Base-by-base conservation (phyloP, 2,888 invertebrate species). In the Phortica okadai region DNA sequence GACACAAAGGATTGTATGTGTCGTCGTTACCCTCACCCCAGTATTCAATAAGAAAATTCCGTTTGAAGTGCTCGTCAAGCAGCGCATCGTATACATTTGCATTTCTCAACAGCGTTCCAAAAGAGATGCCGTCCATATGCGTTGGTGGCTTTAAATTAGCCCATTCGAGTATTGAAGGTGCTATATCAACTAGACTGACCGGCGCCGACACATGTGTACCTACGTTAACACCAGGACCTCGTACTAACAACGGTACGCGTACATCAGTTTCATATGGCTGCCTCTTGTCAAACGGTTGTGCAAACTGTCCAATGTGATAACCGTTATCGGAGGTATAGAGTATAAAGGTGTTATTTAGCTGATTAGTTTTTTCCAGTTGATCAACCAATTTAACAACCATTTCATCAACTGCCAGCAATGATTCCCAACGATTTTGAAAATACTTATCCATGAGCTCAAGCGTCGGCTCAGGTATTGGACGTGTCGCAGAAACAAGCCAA, bases 221-320 rank as follows among this genome's bases (percentile, higher is more conserved):
- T 44, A 91, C 91, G 11, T 88, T 85, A 11, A 97, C 91, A 1
- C 92, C 92, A 0, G 98, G 97, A 0, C 90, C 98, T 67, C 95
- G 92, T 2, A 98, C 94, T 69, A 97, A 87, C 5, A 98, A 92
- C 0, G 98, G 98, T 0, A 98, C 95, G 82, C 95, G 93, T 64
- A 97, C 95, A 88, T 98, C 98, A 0, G 96, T 95, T 89, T 98
- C 97, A 91, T 98, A 98, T 0, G 96, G 96, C 86, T 97, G 97
- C 1, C 98, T 93, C 89, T 98, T 98, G 91, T 98, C 98, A 92
- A 94, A 95, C 0, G 97, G 95, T 92, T 97, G 94, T 2, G 96
- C 94, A 91, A 97, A 97, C 92, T 98, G 97, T 11, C 97, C 97
- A 82, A 98, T 92, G 92, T 98, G 98, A 91, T 95, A 98, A 33